These are phyloP conservation scores for Heloderma charlesbogerti DNA, from an alignment of 2,113 vertebrate species.

Conservation along the genomic window DNA sequence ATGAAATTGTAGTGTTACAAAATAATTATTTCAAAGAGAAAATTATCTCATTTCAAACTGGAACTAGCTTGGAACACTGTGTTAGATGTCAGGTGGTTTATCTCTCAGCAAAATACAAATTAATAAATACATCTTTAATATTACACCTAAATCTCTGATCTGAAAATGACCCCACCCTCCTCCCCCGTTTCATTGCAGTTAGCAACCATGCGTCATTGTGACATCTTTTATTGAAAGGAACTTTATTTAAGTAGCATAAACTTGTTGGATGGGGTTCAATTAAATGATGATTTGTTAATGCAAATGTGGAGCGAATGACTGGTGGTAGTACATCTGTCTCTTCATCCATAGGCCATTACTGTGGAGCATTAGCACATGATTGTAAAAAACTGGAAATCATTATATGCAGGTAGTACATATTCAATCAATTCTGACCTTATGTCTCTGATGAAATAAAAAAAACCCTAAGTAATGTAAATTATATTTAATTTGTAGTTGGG, in stretches of 20 bases:
- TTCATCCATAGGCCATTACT: slow-evolving; percentile 85
- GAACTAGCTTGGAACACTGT: slow-evolving; percentile 65
- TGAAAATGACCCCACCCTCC: slow-evolving; percentile 68
- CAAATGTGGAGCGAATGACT: slow-evolving; percentile 84
- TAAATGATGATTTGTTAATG: slow-evolving; percentile 89
- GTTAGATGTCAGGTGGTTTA: slow-evolving; percentile 72
- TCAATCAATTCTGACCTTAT: slow-evolving; percentile 85
- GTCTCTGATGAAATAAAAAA: slow-evolving; percentile 79
- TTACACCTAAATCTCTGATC: slow-evolving; percentile 65
- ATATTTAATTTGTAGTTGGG: slow-evolving; percentile 72
- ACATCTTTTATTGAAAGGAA: slow-evolving; percentile 84
- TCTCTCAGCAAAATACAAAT: slow-evolving; percentile 77
- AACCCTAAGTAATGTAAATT: slow-evolving; percentile 71
- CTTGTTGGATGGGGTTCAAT: slow-evolving; percentile 87
- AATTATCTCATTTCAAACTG: slow-evolving; percentile 64
- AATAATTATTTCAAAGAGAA: slow-evolving; percentile 72
- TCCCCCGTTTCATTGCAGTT: slow-evolving; percentile 71
- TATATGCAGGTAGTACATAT: slow-evolving; percentile 81
- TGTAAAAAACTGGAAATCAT: slow-evolving; percentile 82
- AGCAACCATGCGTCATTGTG: slow-evolving; percentile 74
- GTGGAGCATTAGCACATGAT: slow-evolving; percentile 80
- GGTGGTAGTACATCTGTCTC: slow-evolving; percentile 85
- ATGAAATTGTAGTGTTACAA: slow-evolving; percentile 70
- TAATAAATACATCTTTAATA: slow-evolving; percentile 73
- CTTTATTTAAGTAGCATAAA: slow-evolving; percentile 89